Evolutionary conservation across 2,797 vertebrate genomes (phyloP).

Genomic region (Anguilla megastoma): DNA sequence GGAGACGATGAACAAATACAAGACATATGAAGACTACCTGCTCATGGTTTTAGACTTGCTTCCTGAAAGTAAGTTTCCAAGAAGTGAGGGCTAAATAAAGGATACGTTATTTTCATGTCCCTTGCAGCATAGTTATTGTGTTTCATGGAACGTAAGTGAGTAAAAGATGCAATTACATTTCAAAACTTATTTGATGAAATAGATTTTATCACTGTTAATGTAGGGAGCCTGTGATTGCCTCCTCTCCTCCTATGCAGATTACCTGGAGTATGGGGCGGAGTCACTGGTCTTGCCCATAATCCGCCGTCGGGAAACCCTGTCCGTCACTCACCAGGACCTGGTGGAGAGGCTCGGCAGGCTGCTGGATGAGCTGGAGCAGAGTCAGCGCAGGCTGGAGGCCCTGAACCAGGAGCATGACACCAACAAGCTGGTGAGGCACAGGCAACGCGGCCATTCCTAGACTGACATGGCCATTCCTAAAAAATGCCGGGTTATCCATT

Average conservation of each 20-base stretch:
- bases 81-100: background rate
- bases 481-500: background rate
- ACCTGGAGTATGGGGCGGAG: constrained; percentile 63
- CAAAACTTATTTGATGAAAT: background rate
- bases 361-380: constrained; percentile 66
- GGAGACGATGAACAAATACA: constrained; percentile 65
- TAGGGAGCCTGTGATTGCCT: constrained; percentile 4
- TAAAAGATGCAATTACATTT: background rate
- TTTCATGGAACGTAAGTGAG: background rate
- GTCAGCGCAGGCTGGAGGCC: constrained; percentile 61
- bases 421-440: constrained; percentile 63
- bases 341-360: constrained; percentile 61
- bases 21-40: constrained; percentile 74
- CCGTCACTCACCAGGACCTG: constrained; percentile 64
- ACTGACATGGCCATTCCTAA: background rate
- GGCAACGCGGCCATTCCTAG: background rate
- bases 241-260: constrained; percentile 40
- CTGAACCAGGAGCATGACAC: constrained; percentile 67
- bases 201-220: background rate
- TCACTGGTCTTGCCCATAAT: constrained; percentile 67
- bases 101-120: background rate
- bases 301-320: constrained; percentile 67
- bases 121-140: background rate
- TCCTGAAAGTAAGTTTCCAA: constrained; percentile 65
- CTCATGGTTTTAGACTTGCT: constrained; percentile 70